Percentiles rank a stretch among this genome's conserved stretches.
phyloP scores from a whole-genome alignment of 2,797 vertebrate genomes.

The Lerista edwardsae region DNA sequence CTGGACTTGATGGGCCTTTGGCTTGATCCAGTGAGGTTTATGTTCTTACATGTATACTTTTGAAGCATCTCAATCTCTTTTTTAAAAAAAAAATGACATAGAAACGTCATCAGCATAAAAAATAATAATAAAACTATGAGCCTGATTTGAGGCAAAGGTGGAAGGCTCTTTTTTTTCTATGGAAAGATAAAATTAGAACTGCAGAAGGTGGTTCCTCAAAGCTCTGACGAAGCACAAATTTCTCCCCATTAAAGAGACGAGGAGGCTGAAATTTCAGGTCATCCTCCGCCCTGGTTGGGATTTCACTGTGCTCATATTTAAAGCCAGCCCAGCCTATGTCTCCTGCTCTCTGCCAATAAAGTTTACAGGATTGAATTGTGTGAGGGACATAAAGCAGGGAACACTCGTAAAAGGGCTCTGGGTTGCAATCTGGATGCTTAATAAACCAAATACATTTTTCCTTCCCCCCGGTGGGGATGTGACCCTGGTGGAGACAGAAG shows the following conservation, averaged over 20 bases:
- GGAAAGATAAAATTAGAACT: neutral
- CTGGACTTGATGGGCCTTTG: too few species aligned
- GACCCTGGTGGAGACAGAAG: neutral
- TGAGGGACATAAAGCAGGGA: neutral
- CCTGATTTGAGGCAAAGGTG: neutral
- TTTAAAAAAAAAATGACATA: too few species aligned
- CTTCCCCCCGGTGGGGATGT: neutral
- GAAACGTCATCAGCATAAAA: too few species aligned
- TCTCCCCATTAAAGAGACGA: neutral
- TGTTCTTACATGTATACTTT: neutral
- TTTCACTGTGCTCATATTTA: neutral
- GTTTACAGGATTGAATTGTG: conserved; percentile 1
- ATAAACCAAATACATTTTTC: neutral
- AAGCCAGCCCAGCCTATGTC: neutral
- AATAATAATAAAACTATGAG: neutral
- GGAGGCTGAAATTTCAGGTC: neutral
- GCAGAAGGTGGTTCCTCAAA: neutral
- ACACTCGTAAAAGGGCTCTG: neutral
- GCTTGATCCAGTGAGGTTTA: too few species aligned
- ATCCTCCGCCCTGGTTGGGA: neutral
- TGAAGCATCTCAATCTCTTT: too few species aligned
- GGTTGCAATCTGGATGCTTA: conserved; percentile 5
- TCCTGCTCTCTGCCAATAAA: conserved; percentile 1
- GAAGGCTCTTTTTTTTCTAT: neutral
- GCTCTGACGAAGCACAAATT: neutral